Evolutionary conservation across 2,888 invertebrate genomes (phyloP), one percentile per base, ranked within the genome.

Genomic region (Tetrapedia diversipes): DNA sequence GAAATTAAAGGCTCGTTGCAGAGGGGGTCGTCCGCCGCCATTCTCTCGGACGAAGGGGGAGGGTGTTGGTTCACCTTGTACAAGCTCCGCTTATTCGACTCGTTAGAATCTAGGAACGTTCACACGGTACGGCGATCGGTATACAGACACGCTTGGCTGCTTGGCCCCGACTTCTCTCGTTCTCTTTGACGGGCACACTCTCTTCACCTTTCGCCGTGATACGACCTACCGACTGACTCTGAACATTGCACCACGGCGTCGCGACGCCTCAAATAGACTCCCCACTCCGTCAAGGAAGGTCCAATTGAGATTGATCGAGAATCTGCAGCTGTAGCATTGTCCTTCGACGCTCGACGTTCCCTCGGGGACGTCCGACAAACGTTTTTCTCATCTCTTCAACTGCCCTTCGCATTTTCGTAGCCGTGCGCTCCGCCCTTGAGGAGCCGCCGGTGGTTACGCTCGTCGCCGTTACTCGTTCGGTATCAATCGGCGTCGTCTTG

Each of bases 1-100:
- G 97, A 96, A 51, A 96, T 95, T 83, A 96, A 92, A 68, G 94
- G 93, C 86, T 94, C 94, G 49, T 89, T 77, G 80, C 86, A 64
- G 63, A 88, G 86, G 59, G 86, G 87, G 79, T 90, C 89, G 66
- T 86, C 87, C 72, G 81, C 78, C 34, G 89, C 87, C 89, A 90
- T 89, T 51, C 59, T 65, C 61, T 53, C 41, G 22, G 54, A 14
- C 22, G 32, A n/a, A 32, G 16, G 29, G 34, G n/a, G 8, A 19
- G 11, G 16, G 43, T 22, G 11, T 11, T 6, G 8, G 49, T 37
- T 72, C 63, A 53, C 61, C 70, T 54, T 29, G n/a, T n/a, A 57
- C 37, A 29, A 77, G 34, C 60, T 54, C 61, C 61, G 53, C 72
- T 56, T 39, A 27, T 39, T 54, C 37, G 64, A 51, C 37, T 27